These are phyloP conservation scores for Poeciliopsis occidentalis DNA, from an alignment of 2,113 vertebrate species.

Conservation along the genomic window DNA sequence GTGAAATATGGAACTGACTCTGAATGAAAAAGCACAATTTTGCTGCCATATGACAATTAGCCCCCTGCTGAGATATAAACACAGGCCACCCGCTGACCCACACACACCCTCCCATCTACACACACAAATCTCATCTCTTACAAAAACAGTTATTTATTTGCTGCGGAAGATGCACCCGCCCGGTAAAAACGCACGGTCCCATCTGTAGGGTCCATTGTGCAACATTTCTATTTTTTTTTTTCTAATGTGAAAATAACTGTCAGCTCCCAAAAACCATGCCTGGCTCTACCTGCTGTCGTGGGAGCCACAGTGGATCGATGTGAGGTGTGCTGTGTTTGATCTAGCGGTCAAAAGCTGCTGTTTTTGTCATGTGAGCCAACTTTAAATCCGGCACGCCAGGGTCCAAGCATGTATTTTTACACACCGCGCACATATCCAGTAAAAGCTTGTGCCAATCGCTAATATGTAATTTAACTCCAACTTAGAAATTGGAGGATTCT, in stretches of 20 bases:
- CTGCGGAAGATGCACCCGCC: constrained; percentile 15
- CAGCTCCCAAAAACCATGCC: not conserved
- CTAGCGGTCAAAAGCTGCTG: constrained; percentile 34
- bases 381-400: constrained; percentile 49
- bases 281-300: not conserved
- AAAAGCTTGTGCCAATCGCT: constrained; percentile 9
- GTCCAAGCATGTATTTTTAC: constrained; percentile 19
- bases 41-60: constrained; percentile 43
- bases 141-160: constrained; percentile 26
- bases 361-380: constrained; percentile 55
- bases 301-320: constrained; percentile 7
- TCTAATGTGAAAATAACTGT: not conserved
- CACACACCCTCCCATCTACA: too few relatives aligned
- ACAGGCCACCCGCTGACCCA: not conserved
- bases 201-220: constrained; percentile 41
- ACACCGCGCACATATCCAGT: not conserved
- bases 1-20: not conserved
- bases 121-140: constrained; percentile 2
- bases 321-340: constrained; percentile 24
- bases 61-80: constrained; percentile 39
- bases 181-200: constrained; percentile 37
- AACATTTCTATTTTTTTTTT: constrained; percentile 25
- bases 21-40: constrained; percentile 16
- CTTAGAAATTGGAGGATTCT: constrained; percentile 31
- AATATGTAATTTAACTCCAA: constrained; percentile 37